phyloP scores from a whole-genome alignment of 2,797 vertebrate genomes.

The Phrynocephalus forsythii region DNA sequence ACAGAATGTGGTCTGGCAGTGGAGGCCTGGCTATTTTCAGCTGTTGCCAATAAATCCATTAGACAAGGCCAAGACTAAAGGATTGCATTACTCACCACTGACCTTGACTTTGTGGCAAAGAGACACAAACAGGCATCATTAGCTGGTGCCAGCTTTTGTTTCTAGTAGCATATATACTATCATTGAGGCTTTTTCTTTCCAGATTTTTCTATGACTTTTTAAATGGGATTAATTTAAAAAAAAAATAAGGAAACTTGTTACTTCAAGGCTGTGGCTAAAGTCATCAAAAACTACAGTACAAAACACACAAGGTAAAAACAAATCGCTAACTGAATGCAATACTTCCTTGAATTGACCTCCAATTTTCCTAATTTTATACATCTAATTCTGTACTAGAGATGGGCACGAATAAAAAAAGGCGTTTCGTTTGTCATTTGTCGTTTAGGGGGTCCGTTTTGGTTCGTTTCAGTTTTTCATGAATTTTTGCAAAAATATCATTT shows the following conservation, averaged over 20 bases:
- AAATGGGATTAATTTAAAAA: not conserved
- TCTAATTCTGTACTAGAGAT: not conserved
- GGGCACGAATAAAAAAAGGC: too few species aligned
- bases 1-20: not conserved
- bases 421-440: too few species aligned
- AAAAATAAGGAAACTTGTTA: not conserved
- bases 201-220: not conserved
- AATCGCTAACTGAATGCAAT: not conserved
- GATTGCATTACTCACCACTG: not conserved
- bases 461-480: too few species aligned
- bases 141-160: not conserved
- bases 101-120: conserved; percentile 14
- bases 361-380: not conserved
- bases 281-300: not conserved
- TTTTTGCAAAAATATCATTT: too few species aligned
- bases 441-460: too few species aligned
- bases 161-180: not conserved
- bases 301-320: not conserved
- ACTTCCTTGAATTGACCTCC: not conserved
- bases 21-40: not conserved
- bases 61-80: not conserved
- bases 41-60: conserved; percentile 22
- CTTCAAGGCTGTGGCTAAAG: not conserved
- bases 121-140: not conserved
- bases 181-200: not conserved